Conservation (phyloP, 2,888 invertebrate species). For the Siphlonurus alternatus region DNA sequence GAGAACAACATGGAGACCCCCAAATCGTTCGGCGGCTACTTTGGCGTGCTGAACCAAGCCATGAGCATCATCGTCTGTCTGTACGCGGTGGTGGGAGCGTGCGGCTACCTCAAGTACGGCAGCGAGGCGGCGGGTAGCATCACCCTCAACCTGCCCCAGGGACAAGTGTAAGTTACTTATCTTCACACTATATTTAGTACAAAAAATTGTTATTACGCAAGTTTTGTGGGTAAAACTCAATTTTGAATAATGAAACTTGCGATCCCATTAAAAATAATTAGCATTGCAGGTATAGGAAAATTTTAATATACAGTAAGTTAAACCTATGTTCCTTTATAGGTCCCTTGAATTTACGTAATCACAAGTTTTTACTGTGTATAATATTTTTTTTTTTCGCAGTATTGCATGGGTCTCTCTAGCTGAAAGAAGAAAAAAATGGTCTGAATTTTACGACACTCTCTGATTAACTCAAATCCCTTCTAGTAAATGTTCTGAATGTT, state of each 20-base stretch:
- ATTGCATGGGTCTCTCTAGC: no score
- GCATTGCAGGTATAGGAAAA: no score
- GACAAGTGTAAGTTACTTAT: conserved; percentile 31
- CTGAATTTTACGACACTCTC: no score
- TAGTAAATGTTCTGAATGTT: no score
- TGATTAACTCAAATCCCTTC: no score
- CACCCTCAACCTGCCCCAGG: conserved; percentile 60
- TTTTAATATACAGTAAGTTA: no score
- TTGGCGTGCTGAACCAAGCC: conserved; percentile 69
- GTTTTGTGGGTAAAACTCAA: no score
- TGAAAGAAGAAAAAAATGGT: no score
- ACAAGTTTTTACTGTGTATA: neutral
- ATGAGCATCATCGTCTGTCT: conserved; percentile 67
- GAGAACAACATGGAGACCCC: conserved; percentile 92
- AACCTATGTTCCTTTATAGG: neutral
- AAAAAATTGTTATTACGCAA: neutral
- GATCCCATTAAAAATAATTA: no score
- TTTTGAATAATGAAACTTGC: no score
- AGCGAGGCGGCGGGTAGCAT: conserved; percentile 54
- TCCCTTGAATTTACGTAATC: no score
- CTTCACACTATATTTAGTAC: neutral
- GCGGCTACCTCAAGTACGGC: conserved; percentile 82
- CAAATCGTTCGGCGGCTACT: conserved; percentile 55
- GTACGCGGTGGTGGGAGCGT: conserved; percentile 76
- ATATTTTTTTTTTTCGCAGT: neutral